These are phyloP conservation scores for Tricholauxania praeusta DNA, from an alignment of 2,888 invertebrate species.

Conservation along the genomic window DNA sequence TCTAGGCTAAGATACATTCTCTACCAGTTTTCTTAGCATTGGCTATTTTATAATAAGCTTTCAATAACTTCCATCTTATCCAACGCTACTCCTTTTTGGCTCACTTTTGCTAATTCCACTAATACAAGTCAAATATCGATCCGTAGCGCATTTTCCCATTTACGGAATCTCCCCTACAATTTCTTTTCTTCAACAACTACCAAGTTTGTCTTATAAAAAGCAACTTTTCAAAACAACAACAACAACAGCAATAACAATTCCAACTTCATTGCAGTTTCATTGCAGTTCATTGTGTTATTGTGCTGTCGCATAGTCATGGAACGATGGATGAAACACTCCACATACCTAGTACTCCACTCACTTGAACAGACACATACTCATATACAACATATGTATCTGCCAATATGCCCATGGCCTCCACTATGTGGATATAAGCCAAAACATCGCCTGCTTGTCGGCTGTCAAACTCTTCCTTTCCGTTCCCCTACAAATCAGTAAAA, in stretches of 20 bases:
- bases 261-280: conserved; percentile 34
- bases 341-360: conserved; percentile 51
- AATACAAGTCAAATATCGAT: too few species aligned
- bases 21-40: too few species aligned
- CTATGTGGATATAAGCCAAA: background rate
- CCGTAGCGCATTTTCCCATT: too few species aligned
- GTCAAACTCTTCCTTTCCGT: background rate
- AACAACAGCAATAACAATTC: conserved; percentile 3
- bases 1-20: too few species aligned
- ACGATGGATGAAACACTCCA: conserved; percentile 48
- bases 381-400: background rate
- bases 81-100: too few species aligned
- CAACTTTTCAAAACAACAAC: background rate
- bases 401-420: conserved; percentile 20
- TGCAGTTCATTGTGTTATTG: conserved; percentile 63
- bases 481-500: background rate
- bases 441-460: background rate
- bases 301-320: conserved; percentile 49
- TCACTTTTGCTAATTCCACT: too few species aligned
- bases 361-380: conserved; percentile 7
- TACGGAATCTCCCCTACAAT: too few species aligned
- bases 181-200: too few species aligned
- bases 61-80: too few species aligned
- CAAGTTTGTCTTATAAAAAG: too few species aligned
- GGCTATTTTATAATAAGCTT: too few species aligned